These are phyloP conservation scores for Watsonalla binaria DNA, from an alignment of 2,888 invertebrate genomes.

Conservation along the genomic window DNA sequence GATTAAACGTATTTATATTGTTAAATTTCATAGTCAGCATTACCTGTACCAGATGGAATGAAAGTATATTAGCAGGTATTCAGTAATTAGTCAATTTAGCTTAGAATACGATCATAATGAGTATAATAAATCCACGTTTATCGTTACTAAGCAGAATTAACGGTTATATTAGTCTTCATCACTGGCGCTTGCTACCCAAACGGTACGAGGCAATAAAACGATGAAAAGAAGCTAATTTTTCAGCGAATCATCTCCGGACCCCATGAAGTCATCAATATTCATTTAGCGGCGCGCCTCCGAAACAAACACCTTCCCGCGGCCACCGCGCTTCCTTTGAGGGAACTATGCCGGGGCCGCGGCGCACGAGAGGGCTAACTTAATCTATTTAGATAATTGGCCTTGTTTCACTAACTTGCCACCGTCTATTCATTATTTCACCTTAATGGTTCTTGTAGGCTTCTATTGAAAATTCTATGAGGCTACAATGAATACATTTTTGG, in stretches of 20 bases:
- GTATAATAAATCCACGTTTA: slow-evolving; percentile 44
- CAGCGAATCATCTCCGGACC: slow-evolving; percentile 75
- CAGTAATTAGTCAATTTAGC: not conserved
- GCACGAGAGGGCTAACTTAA: slow-evolving; percentile 54
- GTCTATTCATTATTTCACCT: slow-evolving; percentile 37
- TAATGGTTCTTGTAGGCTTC: slow-evolving; percentile 6
- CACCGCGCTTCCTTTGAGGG: slow-evolving; percentile 65
- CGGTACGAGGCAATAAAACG: slow-evolving; percentile 69
- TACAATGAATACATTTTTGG: no score
- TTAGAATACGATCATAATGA: not conserved
- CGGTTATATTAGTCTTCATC: slow-evolving; percentile 76
- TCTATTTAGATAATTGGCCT: slow-evolving; percentile 71
- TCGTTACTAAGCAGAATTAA: slow-evolving; percentile 70
- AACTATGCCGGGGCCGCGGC: slow-evolving; percentile 52
- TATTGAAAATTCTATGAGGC: slow-evolving; percentile 12
- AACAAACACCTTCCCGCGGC: slow-evolving; percentile 72
- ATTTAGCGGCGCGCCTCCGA: slow-evolving; percentile 72
- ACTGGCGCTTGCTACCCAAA: slow-evolving; percentile 54
- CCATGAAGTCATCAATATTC: slow-evolving; percentile 77
- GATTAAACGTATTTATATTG: not conserved
- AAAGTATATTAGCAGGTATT: not conserved
- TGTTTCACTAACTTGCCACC: slow-evolving; percentile 55
- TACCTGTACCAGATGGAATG: not conserved
- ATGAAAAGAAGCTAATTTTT: slow-evolving; percentile 77
- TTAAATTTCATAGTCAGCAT: not conserved